Conservation (phyloP, 2,797 vertebrate species). For the Nothura maculosa region DNA sequence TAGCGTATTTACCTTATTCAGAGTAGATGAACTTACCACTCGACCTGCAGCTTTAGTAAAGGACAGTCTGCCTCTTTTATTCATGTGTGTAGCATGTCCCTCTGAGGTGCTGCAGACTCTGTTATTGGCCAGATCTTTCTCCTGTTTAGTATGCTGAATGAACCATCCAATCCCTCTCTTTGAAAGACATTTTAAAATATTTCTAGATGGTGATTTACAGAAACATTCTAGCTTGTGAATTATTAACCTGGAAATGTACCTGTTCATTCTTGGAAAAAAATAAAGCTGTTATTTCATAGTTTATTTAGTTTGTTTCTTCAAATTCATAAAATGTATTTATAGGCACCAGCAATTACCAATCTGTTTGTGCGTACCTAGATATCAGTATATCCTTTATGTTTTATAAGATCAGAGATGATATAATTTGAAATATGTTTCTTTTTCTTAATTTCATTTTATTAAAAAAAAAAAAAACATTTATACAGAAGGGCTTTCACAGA, state of each 20-base stretch:
- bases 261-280: constrained; percentile 63
- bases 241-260: constrained; percentile 78
- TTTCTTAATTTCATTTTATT: not conserved
- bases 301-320: not conserved
- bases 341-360: not conserved
- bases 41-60: constrained; percentile 24
- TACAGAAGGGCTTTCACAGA: not conserved
- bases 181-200: constrained; percentile 16
- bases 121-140: constrained; percentile 73
- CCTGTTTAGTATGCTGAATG: constrained; percentile 34
- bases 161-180: constrained; percentile 59
- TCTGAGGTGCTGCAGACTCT: constrained; percentile 23
- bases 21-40: constrained; percentile 70
- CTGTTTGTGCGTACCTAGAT: not conserved
- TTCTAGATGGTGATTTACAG: constrained; percentile 62
- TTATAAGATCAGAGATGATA: not conserved
- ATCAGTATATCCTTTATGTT: not conserved
- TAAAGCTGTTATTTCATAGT: constrained; percentile 37
- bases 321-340: not conserved
- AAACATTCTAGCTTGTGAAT: constrained; percentile 74
- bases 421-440: not conserved
- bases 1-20: constrained; percentile 5
- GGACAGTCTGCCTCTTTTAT: constrained; percentile 11
- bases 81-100: not conserved
- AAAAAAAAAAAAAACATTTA: not conserved